phyloP scores from a whole-genome alignment of 1,140 invertebrate species.

The Zaprionus taronus region DNA sequence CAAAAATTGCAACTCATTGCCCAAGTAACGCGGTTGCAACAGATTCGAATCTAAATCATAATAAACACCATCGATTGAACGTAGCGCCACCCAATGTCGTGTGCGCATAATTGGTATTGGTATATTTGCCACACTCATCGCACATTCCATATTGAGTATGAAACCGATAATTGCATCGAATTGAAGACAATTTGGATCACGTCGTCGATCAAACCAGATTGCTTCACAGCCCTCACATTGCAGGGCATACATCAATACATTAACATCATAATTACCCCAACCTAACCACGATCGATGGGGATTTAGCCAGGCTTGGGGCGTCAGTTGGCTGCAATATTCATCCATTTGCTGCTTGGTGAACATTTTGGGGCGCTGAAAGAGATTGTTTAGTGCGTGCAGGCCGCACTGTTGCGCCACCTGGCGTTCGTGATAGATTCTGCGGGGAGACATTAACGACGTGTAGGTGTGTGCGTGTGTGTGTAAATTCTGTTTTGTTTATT shows the following conservation, averaged over 20 bases:
- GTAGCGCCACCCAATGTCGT: conserved; percentile 52
- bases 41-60: conserved; percentile 55
- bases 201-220: conserved; percentile 97
- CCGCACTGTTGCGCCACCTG: conserved; percentile 95
- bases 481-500: not conserved
- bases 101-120: conserved; percentile 19
- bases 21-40: conserved; percentile 23
- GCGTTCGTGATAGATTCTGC: conserved; percentile 88
- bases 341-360: conserved; percentile 92
- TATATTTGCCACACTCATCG: conserved; percentile 6
- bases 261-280: conserved; percentile 98
- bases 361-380: conserved; percentile 90
- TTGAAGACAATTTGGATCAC: conserved; percentile 84
- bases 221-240: conserved; percentile 93
- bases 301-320: conserved; percentile 94
- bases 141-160: conserved; percentile 39
- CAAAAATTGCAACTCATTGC: conserved; percentile 32
- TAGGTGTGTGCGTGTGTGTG: not conserved
- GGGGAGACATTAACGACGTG: conserved; percentile 3
- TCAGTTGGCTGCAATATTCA: conserved; percentile 91
- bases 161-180: conserved; percentile 44
- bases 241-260: conserved; percentile 97
- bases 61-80: conserved; percentile 27
- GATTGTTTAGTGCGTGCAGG: conserved; percentile 96
- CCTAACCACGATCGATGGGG: conserved; percentile 96